Conservation (phyloP, 2,797 vertebrate species). For the Helarctos malayanus region DNA sequence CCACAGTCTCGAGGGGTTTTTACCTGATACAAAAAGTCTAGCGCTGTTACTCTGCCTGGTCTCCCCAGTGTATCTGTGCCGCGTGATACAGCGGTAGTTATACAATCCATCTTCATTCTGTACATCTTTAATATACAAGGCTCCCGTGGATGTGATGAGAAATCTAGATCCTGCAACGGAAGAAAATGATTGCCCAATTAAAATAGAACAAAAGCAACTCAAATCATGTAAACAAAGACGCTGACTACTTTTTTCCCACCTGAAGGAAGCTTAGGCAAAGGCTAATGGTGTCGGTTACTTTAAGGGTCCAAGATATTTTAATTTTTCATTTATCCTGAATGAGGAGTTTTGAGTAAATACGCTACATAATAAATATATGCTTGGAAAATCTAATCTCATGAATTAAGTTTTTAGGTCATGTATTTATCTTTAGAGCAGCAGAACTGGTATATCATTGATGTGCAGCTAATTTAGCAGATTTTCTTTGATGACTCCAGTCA, state of each 20-base stretch:
- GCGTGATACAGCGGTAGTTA: constrained; percentile 99
- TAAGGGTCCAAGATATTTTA: neutral
- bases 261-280: neutral
- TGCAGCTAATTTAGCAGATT: neutral
- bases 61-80: constrained; percentile 98
- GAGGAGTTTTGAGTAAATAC: neutral
- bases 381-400: neutral
- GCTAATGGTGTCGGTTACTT: neutral
- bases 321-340: neutral
- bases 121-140: constrained; percentile 99
- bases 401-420: neutral
- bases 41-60: constrained; percentile 99
- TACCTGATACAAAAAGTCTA: constrained; percentile 98
- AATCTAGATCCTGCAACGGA: constrained; percentile 97
- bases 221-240: too few relatives aligned
- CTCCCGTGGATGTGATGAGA: constrained; percentile 99
- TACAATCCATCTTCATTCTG: constrained; percentile 99
- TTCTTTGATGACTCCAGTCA: neutral
- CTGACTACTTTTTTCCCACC: fast-evolving
- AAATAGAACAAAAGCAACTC: fast-evolving
- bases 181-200: neutral
- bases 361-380: neutral
- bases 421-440: neutral
- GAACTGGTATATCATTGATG: neutral
- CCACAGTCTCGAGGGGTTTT: fast-evolving